Conservation (phyloP, 2,113 vertebrate genomes). For the Fregata magnificens region DNA sequence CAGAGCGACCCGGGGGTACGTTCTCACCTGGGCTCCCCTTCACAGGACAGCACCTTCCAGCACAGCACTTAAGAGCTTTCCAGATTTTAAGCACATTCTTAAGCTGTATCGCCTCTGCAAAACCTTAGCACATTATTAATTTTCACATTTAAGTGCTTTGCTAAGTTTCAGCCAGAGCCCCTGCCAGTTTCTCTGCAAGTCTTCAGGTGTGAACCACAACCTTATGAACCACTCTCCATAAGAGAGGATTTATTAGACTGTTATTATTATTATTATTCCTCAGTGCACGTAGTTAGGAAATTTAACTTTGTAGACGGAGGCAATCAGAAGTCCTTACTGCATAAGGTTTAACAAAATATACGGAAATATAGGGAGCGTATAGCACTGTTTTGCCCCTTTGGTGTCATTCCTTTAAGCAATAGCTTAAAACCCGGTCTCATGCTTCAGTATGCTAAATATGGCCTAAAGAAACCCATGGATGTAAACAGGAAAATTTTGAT, state of each 20-base stretch:
- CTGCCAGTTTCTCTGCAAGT: neutral
- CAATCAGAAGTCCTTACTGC: neutral
- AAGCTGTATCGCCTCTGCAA: neutral
- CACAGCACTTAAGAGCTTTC: neutral
- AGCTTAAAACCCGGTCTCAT: neutral
- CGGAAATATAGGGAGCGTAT: neutral
- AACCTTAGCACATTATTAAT: neutral
- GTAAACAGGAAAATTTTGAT: neutral
- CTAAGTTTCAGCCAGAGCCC: neutral
- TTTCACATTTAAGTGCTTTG: neutral
- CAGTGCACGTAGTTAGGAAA: neutral
- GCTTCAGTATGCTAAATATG: neutral
- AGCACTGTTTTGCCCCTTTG: neutral
- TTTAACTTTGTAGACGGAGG: neutral
- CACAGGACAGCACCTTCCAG: neutral
- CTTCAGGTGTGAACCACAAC: neutral
- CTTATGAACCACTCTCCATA: neutral
- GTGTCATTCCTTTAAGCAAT: neutral
- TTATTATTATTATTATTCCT: neutral
- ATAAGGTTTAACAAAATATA: neutral
- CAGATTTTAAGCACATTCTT: neutral
- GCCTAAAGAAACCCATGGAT: neutral
- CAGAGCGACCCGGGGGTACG: accelerated
- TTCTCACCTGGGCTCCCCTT: neutral
- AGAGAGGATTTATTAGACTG: neutral